Evolutionary conservation across 2,113 vertebrate species (phyloP).

Genomic region (Scartelaos histophorus): DNA sequence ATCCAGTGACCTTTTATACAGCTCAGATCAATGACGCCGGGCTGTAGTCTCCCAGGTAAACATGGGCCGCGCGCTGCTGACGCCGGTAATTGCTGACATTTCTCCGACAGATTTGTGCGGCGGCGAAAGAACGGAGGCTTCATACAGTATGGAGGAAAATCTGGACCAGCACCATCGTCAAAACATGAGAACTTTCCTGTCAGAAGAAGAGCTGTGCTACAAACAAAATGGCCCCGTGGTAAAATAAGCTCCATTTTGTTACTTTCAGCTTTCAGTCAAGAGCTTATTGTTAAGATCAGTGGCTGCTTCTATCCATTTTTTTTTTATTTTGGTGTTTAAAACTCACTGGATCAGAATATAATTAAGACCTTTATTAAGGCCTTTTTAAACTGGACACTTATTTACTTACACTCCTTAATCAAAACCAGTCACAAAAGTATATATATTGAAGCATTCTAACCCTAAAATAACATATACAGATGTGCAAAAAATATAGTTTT

Average conservation of each 20-base stretch:
- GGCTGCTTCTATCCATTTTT: background rate
- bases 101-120: conserved; percentile 60
- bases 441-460: no score
- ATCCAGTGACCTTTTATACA: conserved; percentile 65
- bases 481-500: no score
- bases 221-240: background rate
- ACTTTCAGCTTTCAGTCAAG: background rate
- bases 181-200: background rate
- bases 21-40: conserved; percentile 60
- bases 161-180: conserved; percentile 7
- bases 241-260: background rate
- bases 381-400: no score
- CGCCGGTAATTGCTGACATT: conserved; percentile 69
- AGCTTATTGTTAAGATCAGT: background rate
- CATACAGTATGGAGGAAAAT: conserved; percentile 18
- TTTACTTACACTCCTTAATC: no score
- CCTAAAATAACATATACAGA: no score
- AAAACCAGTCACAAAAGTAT: no score
- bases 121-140: conserved; percentile 26
- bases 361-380: no score
- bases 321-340: no score
- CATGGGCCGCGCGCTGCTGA: conserved; percentile 52
- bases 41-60: conserved; percentile 56
- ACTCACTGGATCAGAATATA: no score
- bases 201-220: background rate